Evolutionary conservation across 2,113 vertebrate genomes (phyloP), one percentile per base, ranked within the genome.

Genomic region (Oxygymnocypris stewartii): DNA sequence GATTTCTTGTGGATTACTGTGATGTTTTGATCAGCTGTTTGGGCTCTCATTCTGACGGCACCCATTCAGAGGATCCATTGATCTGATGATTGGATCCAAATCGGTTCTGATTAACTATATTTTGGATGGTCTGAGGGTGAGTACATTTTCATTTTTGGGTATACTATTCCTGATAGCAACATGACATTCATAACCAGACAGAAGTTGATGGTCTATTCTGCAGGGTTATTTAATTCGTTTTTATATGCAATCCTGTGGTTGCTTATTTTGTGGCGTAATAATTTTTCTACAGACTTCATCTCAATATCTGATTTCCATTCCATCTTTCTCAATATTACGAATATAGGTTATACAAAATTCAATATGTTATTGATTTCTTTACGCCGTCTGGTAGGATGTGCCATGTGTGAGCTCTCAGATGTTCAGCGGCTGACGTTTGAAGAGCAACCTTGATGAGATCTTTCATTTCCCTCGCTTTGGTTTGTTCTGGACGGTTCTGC

Each of bases 361-460:
- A 12, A 81, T 81, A 65, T 65, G 65, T 20, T 47, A 81, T 65
- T 20, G 79, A 81, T 44, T 80, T 80, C 79, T 61, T n/a, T 23
- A 63, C 6, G 18, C 35, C 6, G 78, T 54, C 25, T 44, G 78
- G 59, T 59, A 65, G 79, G 79, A 81, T 23, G 59, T 63, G 37
- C 59, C 59, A 18, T 31, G 37, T 10, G 4, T 16, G 59, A 81
- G 59, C 61, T 82, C 16, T 67, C 16, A 47, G 59, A 81, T 28
- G 79, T n/a, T 40, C n/a, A 7, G 59, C 23, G 3, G 54, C 31
- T 79, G 54, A 35, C 20, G 31, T 63, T 40, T 25, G 79, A 81
- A 35, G 80, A 82, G 79, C 79, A 67, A 82, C 40, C 59, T 10
- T 82, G 79, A 67, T 82, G 79, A 67, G 61, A 82, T 82, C 61